phyloP scores from a whole-genome alignment of 1,140 invertebrate species.

The Papilio glaucus region DNA sequence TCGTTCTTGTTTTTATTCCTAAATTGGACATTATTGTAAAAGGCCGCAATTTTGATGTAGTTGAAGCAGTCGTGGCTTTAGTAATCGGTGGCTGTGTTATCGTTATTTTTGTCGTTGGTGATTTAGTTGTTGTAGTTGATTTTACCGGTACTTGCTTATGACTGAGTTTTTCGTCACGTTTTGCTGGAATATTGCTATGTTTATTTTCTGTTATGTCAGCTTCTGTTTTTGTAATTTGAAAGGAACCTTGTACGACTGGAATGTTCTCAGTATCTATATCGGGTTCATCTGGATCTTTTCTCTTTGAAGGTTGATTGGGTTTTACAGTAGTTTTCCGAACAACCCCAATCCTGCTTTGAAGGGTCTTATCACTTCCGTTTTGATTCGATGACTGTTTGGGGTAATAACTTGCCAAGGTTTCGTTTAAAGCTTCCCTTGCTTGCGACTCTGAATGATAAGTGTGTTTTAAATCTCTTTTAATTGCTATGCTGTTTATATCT shows the following conservation, averaged over 20 bases:
- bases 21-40: conserved; percentile 80
- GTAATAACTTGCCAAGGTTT: conserved; percentile 67
- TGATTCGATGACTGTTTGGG: conserved; percentile 59
- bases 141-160: conserved; percentile 63
- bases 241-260: conserved; percentile 85
- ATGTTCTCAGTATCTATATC: conserved; percentile 84
- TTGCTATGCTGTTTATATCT: conserved; percentile 85
- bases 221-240: conserved; percentile 85
- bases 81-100: conserved; percentile 64
- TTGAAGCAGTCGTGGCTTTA: conserved; percentile 53
- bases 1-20: conserved; percentile 72
- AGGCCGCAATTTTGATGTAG: conserved; percentile 63
- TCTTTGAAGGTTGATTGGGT: conserved; percentile 68
- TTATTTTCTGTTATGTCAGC: conserved; percentile 86
- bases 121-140: conserved; percentile 72
- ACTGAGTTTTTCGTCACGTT: conserved; percentile 71
- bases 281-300: conserved; percentile 79
- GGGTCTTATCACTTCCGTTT: conserved; percentile 74
- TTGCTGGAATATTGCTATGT: conserved; percentile 63
- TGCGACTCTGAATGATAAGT: conserved; percentile 78
- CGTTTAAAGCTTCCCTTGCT: conserved; percentile 75
- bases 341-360: conserved; percentile 79
- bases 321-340: conserved; percentile 82
- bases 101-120: conserved; percentile 65
- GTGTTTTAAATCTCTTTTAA: conserved; percentile 85